A percentile compares a stretch with the other conserved stretches of the same genome.
phyloP scores from a whole-genome alignment of 2,888 invertebrate species.

The Cynaeus angustus region DNA sequence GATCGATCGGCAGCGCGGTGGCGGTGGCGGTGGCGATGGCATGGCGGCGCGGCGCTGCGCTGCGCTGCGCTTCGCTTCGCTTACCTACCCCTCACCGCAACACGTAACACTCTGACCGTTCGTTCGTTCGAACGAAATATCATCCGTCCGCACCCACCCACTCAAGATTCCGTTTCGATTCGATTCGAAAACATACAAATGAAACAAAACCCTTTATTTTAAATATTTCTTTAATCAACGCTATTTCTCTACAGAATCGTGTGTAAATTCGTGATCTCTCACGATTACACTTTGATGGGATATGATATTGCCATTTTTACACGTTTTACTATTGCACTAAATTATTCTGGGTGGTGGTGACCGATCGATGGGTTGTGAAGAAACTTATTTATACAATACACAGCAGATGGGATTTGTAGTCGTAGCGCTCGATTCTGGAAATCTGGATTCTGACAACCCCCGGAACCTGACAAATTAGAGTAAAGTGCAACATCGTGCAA shows the following conservation, averaged over 20 bases:
- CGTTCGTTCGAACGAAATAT: no score
- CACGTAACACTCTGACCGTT: no score
- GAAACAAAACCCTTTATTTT: constrained; percentile 61
- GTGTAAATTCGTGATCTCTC: constrained; percentile 67
- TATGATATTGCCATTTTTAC: constrained; percentile 72
- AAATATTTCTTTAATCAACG: constrained; percentile 72
- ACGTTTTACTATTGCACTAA: constrained; percentile 72
- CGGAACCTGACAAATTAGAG: constrained; percentile 52
- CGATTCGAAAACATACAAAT: no score
- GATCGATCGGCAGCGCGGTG: constrained; percentile 26
- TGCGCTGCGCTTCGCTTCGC: neutral
- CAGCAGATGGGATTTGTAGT: constrained; percentile 50
- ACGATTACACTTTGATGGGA: constrained; percentile 70
- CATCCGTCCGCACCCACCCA: constrained; percentile 8
- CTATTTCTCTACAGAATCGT: constrained; percentile 71
- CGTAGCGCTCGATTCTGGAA: constrained; percentile 45
- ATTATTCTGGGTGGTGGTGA: constrained; percentile 61
- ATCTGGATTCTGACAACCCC: constrained; percentile 49
- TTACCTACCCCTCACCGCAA: constrained; percentile 7
- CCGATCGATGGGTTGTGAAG: constrained; percentile 61
- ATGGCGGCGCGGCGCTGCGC: constrained; percentile 18
- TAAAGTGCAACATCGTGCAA: constrained; percentile 67
- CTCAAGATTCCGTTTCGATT: neutral
- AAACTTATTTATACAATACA: constrained; percentile 57
- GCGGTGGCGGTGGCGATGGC: no score